These are phyloP conservation scores for Tenthredo distinguenda DNA, from an alignment of 2,888 invertebrate species.

Conservation along the genomic window DNA sequence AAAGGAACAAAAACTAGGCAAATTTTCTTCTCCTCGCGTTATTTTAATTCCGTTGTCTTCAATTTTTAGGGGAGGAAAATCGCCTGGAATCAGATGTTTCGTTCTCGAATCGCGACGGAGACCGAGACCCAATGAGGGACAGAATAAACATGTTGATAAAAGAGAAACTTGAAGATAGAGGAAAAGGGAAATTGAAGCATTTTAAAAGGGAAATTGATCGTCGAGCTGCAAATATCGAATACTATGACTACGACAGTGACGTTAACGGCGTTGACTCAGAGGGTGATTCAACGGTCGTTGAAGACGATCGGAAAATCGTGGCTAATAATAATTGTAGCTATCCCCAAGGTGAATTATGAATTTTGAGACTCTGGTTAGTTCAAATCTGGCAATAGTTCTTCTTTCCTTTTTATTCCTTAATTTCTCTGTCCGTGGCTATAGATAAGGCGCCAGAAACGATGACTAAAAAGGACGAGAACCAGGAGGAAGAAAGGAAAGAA, in stretches of 20 bases:
- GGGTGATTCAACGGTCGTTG: slow-evolving; percentile 30
- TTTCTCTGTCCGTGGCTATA: background rate
- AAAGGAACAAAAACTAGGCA: background rate
- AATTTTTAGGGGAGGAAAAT: background rate
- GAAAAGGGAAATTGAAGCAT: background rate
- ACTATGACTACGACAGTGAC: slow-evolving; percentile 68
- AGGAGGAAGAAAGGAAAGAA: slow-evolving; percentile 56
- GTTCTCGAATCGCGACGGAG: background rate
- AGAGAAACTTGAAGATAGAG: slow-evolving; percentile 57
- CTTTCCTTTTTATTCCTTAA: background rate
- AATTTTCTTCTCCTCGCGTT: background rate
- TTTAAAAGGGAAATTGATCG: slow-evolving; percentile 55
- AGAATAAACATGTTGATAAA: slow-evolving; percentile 62
- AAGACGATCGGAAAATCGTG: slow-evolving; percentile 41
- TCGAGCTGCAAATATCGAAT: slow-evolving; percentile 62
- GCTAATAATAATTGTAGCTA: background rate
- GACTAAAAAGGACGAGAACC: slow-evolving; percentile 55
- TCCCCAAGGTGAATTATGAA: background rate
- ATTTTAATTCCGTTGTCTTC: background rate
- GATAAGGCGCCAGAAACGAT: background rate
- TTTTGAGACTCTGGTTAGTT: background rate
- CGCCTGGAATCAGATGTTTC: slow-evolving; percentile 18
- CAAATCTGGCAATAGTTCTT: background rate
- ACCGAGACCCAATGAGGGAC: slow-evolving; percentile 56
- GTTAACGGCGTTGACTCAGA: slow-evolving; percentile 54